Evolutionary conservation across 2,797 vertebrate genomes (phyloP).

Genomic region (Pangasius sanitwongsei): DNA sequence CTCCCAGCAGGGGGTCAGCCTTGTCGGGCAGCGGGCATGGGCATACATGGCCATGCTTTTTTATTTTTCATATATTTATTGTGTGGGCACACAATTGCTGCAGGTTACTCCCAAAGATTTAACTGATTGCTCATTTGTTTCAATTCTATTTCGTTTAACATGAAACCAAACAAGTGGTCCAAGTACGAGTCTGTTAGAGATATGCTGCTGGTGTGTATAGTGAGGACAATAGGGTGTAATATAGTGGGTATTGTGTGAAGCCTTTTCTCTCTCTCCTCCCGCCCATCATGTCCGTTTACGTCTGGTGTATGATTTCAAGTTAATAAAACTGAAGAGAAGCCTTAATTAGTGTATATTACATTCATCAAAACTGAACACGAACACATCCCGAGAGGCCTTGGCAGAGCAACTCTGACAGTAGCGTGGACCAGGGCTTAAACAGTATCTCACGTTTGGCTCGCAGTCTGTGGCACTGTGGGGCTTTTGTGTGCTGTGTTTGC

Average conservation of each 20-base stretch:
- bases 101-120: slow-evolving; percentile 50
- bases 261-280: background rate
- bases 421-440: background rate
- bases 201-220: slow-evolving; percentile 22
- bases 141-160: slow-evolving; percentile 44
- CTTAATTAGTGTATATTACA: background rate
- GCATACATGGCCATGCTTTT: slow-evolving; percentile 65
- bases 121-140: slow-evolving; percentile 47
- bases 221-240: slow-evolving; percentile 21
- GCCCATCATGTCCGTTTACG: background rate
- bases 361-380: slow-evolving; percentile 4
- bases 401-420: slow-evolving; percentile 22
- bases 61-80: slow-evolving; percentile 77
- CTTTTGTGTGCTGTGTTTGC: slow-evolving; percentile 48
- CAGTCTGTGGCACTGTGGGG: slow-evolving; percentile 30
- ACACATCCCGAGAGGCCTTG: slow-evolving; percentile 11
- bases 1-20: slow-evolving; percentile 48
- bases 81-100: slow-evolving; percentile 53
- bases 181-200: background rate
- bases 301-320: background rate
- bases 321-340: background rate
- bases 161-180: slow-evolving; percentile 37
- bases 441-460: slow-evolving; percentile 20
- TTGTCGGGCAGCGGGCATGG: slow-evolving; percentile 29
- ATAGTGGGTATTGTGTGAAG: slow-evolving; percentile 14